Conservation (phyloP, 2,888 invertebrate genomes). For the Trissolcus brochymenae region DNA sequence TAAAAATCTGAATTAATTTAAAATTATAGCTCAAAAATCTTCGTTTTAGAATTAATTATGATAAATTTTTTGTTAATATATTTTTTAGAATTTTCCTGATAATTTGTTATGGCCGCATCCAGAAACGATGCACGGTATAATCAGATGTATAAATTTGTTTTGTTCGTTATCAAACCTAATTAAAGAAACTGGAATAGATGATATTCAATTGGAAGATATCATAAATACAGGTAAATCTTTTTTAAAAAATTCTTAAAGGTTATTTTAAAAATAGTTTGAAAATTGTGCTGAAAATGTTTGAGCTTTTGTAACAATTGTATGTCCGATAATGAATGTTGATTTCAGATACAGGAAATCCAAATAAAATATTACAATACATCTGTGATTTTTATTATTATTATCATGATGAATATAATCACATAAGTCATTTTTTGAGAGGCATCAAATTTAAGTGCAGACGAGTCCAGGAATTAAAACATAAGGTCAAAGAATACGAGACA, state of each 20-base stretch:
- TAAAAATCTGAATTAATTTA: too few species aligned
- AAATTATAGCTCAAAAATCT: too few species aligned
- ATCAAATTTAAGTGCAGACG: constrained; percentile 9
- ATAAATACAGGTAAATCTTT: constrained; percentile 13
- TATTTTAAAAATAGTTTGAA: too few species aligned
- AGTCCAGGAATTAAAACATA: constrained; percentile 4
- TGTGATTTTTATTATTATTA: constrained; percentile 29
- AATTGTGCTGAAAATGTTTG: too few species aligned
- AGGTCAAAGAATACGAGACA: constrained; percentile 6
- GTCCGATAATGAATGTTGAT: not conserved
- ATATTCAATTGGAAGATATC: constrained; percentile 20
- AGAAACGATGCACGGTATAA: constrained; percentile 9
- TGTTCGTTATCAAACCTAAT: constrained; percentile 18
- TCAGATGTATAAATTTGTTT: constrained; percentile 4
- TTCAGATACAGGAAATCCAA: not conserved
- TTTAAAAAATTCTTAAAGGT: too few species aligned
- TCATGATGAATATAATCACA: constrained; percentile 15
- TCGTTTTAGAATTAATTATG: too few species aligned
- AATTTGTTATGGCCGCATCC: constrained; percentile 11
- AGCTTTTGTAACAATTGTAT: not conserved
- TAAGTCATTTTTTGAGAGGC: constrained; percentile 12
- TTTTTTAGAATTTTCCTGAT: constrained; percentile 5
- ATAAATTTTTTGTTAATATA: constrained; percentile 2
- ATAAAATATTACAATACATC: constrained; percentile 9
- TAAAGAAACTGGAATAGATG: constrained; percentile 20